Conservation (phyloP, 2,113 vertebrate genomes). For the Pitta sordida region DNA sequence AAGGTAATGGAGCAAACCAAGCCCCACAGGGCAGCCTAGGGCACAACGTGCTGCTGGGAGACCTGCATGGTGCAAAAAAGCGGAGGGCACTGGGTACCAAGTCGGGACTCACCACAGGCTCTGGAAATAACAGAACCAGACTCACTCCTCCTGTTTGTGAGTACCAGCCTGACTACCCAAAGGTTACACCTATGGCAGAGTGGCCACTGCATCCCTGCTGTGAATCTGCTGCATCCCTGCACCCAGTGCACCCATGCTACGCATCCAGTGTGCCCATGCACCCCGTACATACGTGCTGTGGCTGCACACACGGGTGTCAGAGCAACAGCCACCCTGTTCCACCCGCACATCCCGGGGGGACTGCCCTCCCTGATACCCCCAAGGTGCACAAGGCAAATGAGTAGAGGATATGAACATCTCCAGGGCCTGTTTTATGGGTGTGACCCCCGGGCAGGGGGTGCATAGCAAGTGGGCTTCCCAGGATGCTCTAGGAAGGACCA, state of each 20-base stretch:
- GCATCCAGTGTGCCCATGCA: background rate
- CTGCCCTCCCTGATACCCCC: background rate
- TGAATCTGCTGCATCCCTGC: accelerated
- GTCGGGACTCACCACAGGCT: background rate
- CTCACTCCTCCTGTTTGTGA: no score
- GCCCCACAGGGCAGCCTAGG: background rate
- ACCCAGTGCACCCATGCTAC: background rate
- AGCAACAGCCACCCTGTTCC: background rate
- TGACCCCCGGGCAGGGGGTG: background rate
- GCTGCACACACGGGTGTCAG: accelerated
- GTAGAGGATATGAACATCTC: no score
- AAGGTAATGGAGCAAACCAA: background rate
- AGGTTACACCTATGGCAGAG: background rate
- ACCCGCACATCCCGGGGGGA: background rate
- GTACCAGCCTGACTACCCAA: no score
- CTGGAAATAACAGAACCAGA: background rate
- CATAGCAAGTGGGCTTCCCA: no score
- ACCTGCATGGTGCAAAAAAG: accelerated
- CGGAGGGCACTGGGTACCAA: background rate
- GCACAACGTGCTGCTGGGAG: background rate
- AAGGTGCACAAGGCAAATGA: accelerated
- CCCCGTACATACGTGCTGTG: no score
- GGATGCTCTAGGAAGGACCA: background rate
- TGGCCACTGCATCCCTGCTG: background rate
- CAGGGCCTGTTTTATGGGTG: accelerated